Base-by-base conservation (phyloP, 1,140 invertebrate genomes). In the Drosophila quadrilineata region DNA sequence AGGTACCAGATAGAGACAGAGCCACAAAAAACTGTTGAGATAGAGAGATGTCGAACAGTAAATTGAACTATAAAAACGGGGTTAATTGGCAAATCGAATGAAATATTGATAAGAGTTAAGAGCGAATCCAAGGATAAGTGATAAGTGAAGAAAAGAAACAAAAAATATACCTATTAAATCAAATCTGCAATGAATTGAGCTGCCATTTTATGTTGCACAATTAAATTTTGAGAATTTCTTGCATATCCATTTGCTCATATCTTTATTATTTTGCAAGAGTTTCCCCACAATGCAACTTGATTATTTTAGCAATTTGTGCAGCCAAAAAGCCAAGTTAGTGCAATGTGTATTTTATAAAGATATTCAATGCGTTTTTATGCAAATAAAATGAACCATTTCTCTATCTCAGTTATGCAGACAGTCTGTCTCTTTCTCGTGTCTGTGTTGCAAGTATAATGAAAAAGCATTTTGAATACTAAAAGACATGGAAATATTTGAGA, bases 321-420 rank as follows among this genome's bases (percentile, higher is more conserved):
- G 17, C 19, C 5, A 24, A 29, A 45, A 45, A 56, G 26, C 40
- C 24, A 66, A 52, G 40, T 31, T 24, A 16, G 16, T 45, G n/a
- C n/a, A n/a, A n/a, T n/a, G n/a, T n/a, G n/a, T 65, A 33, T 21
- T 29, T 9, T 14, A 2, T 19, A 17, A 6, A 56, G 41, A 46
- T 46, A 58, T 64, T 49, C 60, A 33, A 64, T 64, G 60, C 28
- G 58, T 49, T 64, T 40, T 41, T 49, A 64, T 48, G 50, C 50
- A 71, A 50, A 76, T 71, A 36, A 49, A 76, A 70, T 71, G 62
- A 62, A 75, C 54, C n/a, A n/a, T 76, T 19, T 16, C 19, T 41
- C 41, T 26, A 10, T 17, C 19, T 28, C 22, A 36, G 9, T 31
- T 64, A n/a, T n/a, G n/a, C n/a, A n/a, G n/a, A n/a, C n/a, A n/a